phyloP scores from a whole-genome alignment of 2,797 vertebrate genomes.

The Prunella strophiata region DNA sequence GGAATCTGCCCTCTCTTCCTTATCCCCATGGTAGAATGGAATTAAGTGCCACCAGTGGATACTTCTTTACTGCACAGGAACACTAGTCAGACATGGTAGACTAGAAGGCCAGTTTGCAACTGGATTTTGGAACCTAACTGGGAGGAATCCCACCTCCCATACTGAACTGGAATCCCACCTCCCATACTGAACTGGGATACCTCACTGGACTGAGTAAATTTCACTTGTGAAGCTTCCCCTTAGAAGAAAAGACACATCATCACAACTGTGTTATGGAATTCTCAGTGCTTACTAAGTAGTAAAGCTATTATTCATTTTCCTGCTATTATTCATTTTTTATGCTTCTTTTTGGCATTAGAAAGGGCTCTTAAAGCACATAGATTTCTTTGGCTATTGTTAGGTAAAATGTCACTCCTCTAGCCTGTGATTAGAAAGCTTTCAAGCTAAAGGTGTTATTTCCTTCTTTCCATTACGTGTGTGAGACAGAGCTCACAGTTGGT shows the following conservation, averaged over 20 bases:
- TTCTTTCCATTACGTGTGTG: neutral
- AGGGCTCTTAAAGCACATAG: neutral
- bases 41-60: neutral
- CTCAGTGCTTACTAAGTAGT: neutral
- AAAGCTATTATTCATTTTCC: neutral
- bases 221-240: neutral
- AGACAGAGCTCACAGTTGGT: neutral
- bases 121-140: neutral
- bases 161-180: neutral
- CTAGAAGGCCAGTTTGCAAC: neutral
- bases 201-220: neutral
- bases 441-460: neutral
- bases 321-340: neutral
- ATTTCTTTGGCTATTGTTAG: conserved; percentile 1
- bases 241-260: neutral
- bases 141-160: neutral
- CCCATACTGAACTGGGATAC: neutral
- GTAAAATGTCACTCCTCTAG: neutral
- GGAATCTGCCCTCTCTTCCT: neutral
- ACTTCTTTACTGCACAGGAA: neutral
- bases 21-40: rapidly evolving
- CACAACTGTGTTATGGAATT: neutral
- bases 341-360: neutral
- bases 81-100: neutral
- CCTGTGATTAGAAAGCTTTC: conserved; percentile 31